phyloP scores from a whole-genome alignment of 2,113 vertebrate species.

The Alethe castanea region DNA sequence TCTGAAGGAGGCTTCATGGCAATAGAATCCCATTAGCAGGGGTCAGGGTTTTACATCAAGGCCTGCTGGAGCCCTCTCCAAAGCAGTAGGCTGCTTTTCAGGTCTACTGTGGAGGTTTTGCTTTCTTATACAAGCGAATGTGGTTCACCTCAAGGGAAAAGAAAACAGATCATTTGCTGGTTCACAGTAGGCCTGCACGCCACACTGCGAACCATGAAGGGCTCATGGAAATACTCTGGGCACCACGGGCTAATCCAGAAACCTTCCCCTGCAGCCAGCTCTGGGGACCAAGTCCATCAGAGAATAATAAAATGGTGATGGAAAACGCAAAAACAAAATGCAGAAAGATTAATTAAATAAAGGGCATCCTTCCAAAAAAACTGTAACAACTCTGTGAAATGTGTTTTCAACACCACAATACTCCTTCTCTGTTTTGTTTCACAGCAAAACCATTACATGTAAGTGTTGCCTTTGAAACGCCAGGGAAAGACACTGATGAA shows the following conservation, averaged over 20 bases:
- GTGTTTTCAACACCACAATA: conserved; percentile 64
- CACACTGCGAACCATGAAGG: conserved; percentile 25
- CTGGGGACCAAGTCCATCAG: neutral
- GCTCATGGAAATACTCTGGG: conserved; percentile 27
- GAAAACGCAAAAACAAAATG: conserved; percentile 41
- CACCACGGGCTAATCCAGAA: neutral
- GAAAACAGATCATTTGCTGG: conserved; percentile 55
- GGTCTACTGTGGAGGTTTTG: conserved; percentile 51
- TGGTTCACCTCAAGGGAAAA: conserved; percentile 68
- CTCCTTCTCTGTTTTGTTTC: conserved; percentile 66
- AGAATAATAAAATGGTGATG: conserved; percentile 32
- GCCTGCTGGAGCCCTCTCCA: conserved; percentile 34
- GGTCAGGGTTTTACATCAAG: conserved; percentile 48
- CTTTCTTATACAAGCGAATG: conserved; percentile 59
- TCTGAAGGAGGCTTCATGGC: conserved; percentile 39
- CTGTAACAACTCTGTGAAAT: conserved; percentile 57
- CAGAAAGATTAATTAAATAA: conserved; percentile 64
- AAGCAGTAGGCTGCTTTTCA: conserved; percentile 61
- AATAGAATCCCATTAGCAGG: conserved; percentile 34
- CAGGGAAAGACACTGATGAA: conserved; percentile 60
- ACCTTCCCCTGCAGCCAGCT: neutral
- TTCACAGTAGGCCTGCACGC: conserved; percentile 5
- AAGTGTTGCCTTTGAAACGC: conserved; percentile 68
- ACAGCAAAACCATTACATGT: conserved; percentile 64
- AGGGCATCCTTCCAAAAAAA: conserved; percentile 53